These are phyloP conservation scores for Aplodontia rufa DNA, from an alignment of 2,113 vertebrate genomes.

Conservation along the genomic window DNA sequence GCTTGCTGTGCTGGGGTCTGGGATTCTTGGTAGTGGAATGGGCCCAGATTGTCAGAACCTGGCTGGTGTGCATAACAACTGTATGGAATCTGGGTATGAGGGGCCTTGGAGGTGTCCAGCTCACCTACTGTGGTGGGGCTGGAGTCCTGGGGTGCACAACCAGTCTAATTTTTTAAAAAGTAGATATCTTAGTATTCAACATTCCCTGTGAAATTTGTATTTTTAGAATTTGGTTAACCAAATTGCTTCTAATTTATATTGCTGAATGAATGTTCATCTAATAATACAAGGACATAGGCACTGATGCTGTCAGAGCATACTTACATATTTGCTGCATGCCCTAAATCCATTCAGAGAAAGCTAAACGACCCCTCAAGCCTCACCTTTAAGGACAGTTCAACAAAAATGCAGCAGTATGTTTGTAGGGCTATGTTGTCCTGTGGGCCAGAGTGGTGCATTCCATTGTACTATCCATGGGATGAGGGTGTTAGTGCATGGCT, in stretches of 20 bases:
- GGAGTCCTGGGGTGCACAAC: too few relatives aligned
- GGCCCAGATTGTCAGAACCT: too few relatives aligned
- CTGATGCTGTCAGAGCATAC: neutral
- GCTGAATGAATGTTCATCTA: neutral
- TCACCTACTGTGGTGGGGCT: too few relatives aligned
- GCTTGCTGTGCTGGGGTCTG: too few relatives aligned
- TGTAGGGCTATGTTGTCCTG: neutral
- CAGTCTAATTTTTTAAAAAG: too few relatives aligned
- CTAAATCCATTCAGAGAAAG: neutral
- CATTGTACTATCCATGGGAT: too few relatives aligned
- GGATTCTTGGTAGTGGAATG: too few relatives aligned
- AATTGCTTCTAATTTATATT: neutral
- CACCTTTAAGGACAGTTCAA: neutral
- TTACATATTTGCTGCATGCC: neutral
- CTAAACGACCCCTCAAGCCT: neutral
- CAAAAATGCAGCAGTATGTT: neutral
- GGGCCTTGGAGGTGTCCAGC: too few relatives aligned
- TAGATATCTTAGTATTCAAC: neutral
- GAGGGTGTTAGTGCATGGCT: neutral
- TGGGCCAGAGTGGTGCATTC: too few relatives aligned
- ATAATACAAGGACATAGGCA: neutral
- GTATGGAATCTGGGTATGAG: too few relatives aligned
- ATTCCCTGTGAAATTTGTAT: neutral
- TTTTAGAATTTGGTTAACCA: slow-evolving; percentile 27
- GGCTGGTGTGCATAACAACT: too few relatives aligned